Base-by-base conservation (phyloP, 2,797 vertebrate species). In the Anguilla marmorata region DNA sequence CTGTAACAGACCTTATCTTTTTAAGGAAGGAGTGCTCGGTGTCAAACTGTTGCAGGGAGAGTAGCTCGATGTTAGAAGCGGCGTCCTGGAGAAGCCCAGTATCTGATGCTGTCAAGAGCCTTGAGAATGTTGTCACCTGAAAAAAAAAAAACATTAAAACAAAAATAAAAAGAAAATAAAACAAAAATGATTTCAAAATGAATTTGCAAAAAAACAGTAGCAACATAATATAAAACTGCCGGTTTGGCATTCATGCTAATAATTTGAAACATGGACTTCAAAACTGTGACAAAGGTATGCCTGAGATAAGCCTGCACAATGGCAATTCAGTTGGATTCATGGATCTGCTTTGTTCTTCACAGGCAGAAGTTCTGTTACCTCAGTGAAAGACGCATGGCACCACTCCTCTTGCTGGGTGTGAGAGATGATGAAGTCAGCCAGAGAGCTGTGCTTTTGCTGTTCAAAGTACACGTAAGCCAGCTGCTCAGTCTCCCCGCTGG, bases 81-180 rank as follows among this genome's bases (percentile, higher is more conserved):
- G 85, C 84, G n/a, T 91, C 93, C 45, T 94, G 92, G 84, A 99
- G 89, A 72, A 89, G 92, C 0, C 94, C 93, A 66, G 95, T 87
- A 12, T 99, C 98, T 0, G 93, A 92, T 2, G 93, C 93, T 4
- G 98, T 99, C 85, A 99, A 94, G 87, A 99, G 97, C 91, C 98
- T 96, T 19, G 98, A 99, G 95, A 99, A 99, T 11, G 98, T 99
- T 84, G 98, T 98, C 87, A 99, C 94, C 98, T 99, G 83, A 80
- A 21, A 52, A 84, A 66, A 89, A 74, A 90, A 16, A 0, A 4
- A 30, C 0, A 88, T 88, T 84, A 37, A 0, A 5, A 1, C 41
- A n/a, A 1, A 27, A 66, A 84, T 19, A 86, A 91, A 60, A 66
- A 89, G 88, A 90, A 63, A 0, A 85, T 0, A 88, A 27, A 1